Evolutionary conservation across 2,888 invertebrate genomes (phyloP).

Genomic region (Ochropleura leucogaster): DNA sequence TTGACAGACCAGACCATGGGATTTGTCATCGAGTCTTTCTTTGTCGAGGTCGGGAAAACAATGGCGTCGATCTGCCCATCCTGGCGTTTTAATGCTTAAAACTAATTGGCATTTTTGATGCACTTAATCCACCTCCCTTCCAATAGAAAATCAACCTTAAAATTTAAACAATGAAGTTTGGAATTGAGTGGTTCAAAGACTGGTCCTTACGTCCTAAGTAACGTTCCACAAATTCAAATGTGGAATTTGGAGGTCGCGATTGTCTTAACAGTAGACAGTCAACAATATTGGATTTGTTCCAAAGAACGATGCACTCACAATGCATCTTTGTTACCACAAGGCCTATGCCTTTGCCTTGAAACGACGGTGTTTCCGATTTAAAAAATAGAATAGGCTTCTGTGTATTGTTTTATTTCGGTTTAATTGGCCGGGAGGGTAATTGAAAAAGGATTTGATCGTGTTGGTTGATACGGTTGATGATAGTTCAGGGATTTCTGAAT

Average conservation of each 20-base stretch:
- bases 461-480: constrained; percentile 64
- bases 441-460: constrained; percentile 65
- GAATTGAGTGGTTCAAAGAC: constrained; percentile 27
- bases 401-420: constrained; percentile 74
- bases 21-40: constrained; percentile 86
- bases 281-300: constrained; percentile 90
- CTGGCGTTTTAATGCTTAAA: constrained; percentile 81
- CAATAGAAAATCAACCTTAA: constrained; percentile 60
- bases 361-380: constrained; percentile 76
- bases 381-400: constrained; percentile 74
- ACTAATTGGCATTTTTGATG: constrained; percentile 79
- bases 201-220: constrained; percentile 69
- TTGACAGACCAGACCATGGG: constrained; percentile 80
- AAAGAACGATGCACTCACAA: constrained; percentile 84
- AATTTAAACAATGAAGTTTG: constrained; percentile 21
- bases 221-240: constrained; percentile 80
- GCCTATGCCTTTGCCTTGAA: constrained; percentile 82
- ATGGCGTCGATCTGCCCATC: constrained; percentile 83
- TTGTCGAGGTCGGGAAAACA: constrained; percentile 84
- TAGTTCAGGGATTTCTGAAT: constrained; percentile 56
- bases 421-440: constrained; percentile 67
- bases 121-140: constrained; percentile 59
- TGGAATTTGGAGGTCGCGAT: constrained; percentile 88
- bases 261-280: constrained; percentile 77
- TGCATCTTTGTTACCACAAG: constrained; percentile 88